Base-by-base conservation (phyloP, 2,113 vertebrate species). In the Pteropus alecto region DNA sequence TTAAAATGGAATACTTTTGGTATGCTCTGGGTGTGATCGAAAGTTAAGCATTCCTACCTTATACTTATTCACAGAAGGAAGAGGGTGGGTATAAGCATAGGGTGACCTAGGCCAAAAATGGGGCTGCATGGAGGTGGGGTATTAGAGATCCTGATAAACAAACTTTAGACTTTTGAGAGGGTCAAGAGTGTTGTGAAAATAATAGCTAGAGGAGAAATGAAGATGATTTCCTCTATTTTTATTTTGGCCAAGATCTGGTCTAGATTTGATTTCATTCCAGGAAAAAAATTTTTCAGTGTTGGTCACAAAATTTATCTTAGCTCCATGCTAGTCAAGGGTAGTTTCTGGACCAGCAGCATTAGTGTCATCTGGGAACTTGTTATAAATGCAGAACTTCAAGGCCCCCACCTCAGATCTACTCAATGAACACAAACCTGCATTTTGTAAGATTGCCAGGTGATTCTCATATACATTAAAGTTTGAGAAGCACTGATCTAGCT, bases 221-320 rank as follows among this genome's bases (percentile, higher is more conserved):
- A 83, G 7, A 12, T n/a, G 4, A 74, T 76, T 90, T 77, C 28
- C 7, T 76, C 12, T 38, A 67, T 82, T 71, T 2, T 0, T 68
- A 56, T 85, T 83, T 51, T 65, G 26, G 8, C 11, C 38, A 71
- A 87, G 11, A 77, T 12, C 8, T 89, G 48, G 38, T 24, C 30
- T 76, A 58, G 60, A 76, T 90, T 68, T 60, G 6, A 93, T 60
- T 89, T 92, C 35, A 71, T 38, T 56, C 11, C 22, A 73, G 54
- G 24, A 46, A 35, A 48, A 9, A 16, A 46, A 4, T 8, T 78
- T 89, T 61, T 78, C 33, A 21, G 1, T 48, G 0, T 60, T 76
- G 19, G 1, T 71, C 21, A 78, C 41, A 93, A 58, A 77, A 90
- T 85, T 71, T 15, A 94, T 38, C 77, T 78, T 70, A 76, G 11